Conservation (phyloP, 2,797 vertebrate species). For the Myotis daubentonii region DNA sequence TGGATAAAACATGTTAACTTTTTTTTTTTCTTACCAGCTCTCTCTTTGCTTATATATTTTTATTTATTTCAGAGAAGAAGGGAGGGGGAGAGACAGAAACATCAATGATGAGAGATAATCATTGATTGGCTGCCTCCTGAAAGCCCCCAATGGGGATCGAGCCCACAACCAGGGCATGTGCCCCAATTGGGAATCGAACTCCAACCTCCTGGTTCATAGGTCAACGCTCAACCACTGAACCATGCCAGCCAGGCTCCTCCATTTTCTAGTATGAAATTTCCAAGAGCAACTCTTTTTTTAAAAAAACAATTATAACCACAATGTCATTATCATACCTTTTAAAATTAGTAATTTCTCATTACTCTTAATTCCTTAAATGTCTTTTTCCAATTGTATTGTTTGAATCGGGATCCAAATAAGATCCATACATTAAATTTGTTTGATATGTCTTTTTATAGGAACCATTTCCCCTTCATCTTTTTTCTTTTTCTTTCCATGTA, state of each 20-base stretch:
- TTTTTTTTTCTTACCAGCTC: background rate
- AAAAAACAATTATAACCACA: background rate
- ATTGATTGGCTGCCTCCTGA: background rate
- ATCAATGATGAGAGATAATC: background rate
- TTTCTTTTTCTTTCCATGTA: background rate
- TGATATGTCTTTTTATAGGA: conserved; percentile 34
- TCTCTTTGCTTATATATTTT: background rate
- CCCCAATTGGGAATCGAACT: no score
- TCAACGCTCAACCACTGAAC: background rate
- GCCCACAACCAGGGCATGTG: no score
- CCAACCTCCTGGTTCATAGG: background rate
- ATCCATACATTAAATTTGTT: conserved; percentile 16
- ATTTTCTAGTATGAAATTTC: background rate
- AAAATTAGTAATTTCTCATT: conserved; percentile 21
- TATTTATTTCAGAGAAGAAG: background rate
- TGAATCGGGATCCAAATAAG: background rate
- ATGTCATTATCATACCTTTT: background rate
- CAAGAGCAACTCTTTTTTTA: background rate
- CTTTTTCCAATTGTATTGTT: conserved; percentile 29
- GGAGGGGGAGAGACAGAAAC: background rate
- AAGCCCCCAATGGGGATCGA: background rate
- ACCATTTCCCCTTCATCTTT: background rate
- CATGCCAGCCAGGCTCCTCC: background rate
- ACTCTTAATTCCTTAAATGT: background rate
- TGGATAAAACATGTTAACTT: background rate